A percentile compares a stretch with the other conserved stretches of the same genome.
phyloP scores from a whole-genome alignment of 2,888 invertebrate species.

The Clistopyga incitator region DNA sequence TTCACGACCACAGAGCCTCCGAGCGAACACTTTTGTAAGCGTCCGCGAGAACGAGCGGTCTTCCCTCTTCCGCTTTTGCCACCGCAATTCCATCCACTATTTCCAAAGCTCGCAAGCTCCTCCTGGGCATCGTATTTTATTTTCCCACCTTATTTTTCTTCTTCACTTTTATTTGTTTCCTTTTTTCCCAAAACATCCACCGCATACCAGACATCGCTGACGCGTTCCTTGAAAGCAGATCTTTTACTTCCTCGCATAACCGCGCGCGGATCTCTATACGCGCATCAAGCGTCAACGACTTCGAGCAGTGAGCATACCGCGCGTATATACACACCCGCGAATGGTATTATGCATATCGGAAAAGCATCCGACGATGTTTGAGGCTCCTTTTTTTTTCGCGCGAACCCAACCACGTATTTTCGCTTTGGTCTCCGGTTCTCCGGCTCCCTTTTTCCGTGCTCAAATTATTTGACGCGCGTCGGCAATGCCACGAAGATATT shows the following conservation, averaged over 20 bases:
- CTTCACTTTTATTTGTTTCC: constrained; percentile 30
- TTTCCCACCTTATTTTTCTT: constrained; percentile 54
- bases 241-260: constrained; percentile 53
- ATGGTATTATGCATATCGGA: constrained; percentile 49
- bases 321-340: constrained; percentile 5
- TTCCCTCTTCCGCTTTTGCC: constrained; percentile 36
- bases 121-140: constrained; percentile 59
- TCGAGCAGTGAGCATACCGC: constrained; percentile 42
- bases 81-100: constrained; percentile 62
- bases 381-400: constrained; percentile 46
- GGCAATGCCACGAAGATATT: constrained; percentile 39
- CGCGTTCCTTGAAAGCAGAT: constrained; percentile 60
- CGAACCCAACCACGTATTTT: constrained; percentile 38
- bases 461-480: constrained; percentile 37
- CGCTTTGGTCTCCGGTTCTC: constrained; percentile 14
- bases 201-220: constrained; percentile 43
- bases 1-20: constrained; percentile 75
- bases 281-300: constrained; percentile 57
- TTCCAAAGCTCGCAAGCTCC: constrained; percentile 44
- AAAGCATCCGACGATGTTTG: constrained; percentile 38
- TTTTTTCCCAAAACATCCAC: constrained; percentile 40
- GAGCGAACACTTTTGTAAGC: constrained; percentile 74
- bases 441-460: background rate
- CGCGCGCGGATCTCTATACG: constrained; percentile 30
- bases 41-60: constrained; percentile 51